phyloP scores from a whole-genome alignment of 1,140 invertebrate genomes.

The Odontomachus brunneus region DNA sequence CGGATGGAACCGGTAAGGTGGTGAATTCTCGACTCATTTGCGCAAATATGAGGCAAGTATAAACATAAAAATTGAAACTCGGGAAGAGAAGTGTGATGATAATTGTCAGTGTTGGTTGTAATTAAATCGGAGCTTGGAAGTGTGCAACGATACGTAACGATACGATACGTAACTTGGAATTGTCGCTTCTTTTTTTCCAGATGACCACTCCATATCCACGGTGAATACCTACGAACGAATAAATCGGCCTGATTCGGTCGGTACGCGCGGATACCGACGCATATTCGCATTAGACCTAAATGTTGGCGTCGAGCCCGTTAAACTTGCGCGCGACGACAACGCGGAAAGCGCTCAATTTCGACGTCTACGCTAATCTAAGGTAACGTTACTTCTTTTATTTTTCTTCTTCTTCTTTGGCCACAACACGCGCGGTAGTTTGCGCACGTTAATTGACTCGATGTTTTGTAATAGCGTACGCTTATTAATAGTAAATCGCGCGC shows the following conservation, averaged over 20 bases:
- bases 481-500: conserved; percentile 47
- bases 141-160: not conserved
- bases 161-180: not conserved
- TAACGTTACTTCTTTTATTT: not conserved
- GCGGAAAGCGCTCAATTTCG: too few species aligned
- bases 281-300: not conserved
- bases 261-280: not conserved
- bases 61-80: not conserved
- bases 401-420: not conserved
- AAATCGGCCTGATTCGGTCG: not conserved
- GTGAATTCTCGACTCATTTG: not conserved
- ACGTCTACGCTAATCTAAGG: not conserved
- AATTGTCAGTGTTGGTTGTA: too few species aligned
- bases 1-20: conserved; percentile 3
- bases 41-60: not conserved
- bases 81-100: too few species aligned
- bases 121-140: not conserved
- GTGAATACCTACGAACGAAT: not conserved
- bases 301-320: not conserved
- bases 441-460: conserved; percentile 30
- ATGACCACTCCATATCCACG: not conserved
- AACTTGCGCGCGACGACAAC: not conserved
- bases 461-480: conserved; percentile 47
- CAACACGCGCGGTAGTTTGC: conserved; percentile 18
- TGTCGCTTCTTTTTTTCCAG: not conserved